phyloP scores from a whole-genome alignment of 2,113 vertebrate genomes.

The zebrafish (Danio rerio) region GRCz12tu NC_133190.1:36059001-36059500 shows the following conservation, averaged over 20 bases:
- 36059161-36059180: conserved; percentile 11
- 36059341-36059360: conserved; percentile 18
- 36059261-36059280: conserved; percentile 26
- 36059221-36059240: conserved; percentile 6
- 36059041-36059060: too few relatives aligned
- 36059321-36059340: conserved; percentile 51
- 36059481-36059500: background rate
- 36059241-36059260: conserved; percentile 47
- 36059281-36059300: conserved; percentile 47
- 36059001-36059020: background rate
- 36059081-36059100: conserved; percentile 5
- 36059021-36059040: too few relatives aligned
- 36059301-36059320: conserved; percentile 28
- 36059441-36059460: conserved; percentile 25
- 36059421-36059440: conserved; percentile 18
- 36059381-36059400: conserved; percentile 15
- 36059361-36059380: background rate
- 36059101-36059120: conserved; percentile 2
- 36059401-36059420: conserved; percentile 21
- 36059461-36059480: background rate
- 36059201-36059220: conserved; percentile 40
- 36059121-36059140: background rate
- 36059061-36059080: background rate
- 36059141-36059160: background rate
- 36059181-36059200: conserved; percentile 1